phyloP scores from a whole-genome alignment of 1,140 invertebrate species.

The Ceratitis capitata region DNA sequence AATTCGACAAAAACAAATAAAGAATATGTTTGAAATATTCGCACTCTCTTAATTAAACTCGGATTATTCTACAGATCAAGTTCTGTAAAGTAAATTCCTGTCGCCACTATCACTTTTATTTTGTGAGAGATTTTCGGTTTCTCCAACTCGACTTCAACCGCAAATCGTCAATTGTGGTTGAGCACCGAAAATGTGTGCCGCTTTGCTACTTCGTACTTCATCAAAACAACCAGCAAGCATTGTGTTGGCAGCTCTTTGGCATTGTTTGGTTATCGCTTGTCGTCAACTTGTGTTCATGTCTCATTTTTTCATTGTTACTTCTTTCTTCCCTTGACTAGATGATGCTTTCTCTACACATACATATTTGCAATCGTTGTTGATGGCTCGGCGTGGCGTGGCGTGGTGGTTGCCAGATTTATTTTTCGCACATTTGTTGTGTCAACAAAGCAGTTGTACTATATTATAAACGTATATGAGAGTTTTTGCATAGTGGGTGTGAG shows the following conservation, averaged over 20 bases:
- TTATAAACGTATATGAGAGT: not conserved
- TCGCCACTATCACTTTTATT: no score
- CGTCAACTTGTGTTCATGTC: not conserved
- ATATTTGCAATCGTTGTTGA: constrained; percentile 15
- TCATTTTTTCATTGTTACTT: no score
- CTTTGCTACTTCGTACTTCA: not conserved
- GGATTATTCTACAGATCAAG: no score
- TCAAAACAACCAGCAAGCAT: not conserved
- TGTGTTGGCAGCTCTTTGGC: not conserved
- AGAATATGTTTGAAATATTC: no score
- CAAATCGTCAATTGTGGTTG: constrained; percentile 7
- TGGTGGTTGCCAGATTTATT: constrained; percentile 28
- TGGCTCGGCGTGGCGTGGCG: no score
- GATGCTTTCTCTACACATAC: not conserved
- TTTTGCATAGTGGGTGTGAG: not conserved
- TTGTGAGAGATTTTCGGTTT: not conserved
- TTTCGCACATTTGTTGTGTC: constrained; percentile 23
- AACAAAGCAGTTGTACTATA: not conserved
- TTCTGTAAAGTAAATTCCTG: no score
- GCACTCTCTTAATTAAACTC: no score
- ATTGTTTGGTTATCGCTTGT: constrained; percentile 16
- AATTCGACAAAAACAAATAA: no score
- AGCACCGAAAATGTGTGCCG: not conserved
- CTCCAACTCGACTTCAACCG: not conserved
- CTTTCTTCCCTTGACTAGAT: not conserved